Evolutionary conservation across 2,888 invertebrate species (phyloP).

Genomic region (Drosophila parthenogenetica): DNA sequence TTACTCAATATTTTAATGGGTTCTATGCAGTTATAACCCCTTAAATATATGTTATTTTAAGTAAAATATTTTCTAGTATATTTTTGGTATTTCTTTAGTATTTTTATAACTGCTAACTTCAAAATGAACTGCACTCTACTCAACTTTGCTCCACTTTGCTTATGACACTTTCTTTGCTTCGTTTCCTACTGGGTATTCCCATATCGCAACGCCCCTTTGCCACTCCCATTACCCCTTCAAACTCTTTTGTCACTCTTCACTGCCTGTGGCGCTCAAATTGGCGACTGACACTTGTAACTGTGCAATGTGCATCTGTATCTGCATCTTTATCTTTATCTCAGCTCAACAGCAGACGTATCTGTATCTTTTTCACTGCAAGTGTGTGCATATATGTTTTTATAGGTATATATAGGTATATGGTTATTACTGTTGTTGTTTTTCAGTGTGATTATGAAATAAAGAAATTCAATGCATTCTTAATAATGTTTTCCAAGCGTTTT

Average conservation of each 20-base stretch:
- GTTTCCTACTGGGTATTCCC: slow-evolving; percentile 13
- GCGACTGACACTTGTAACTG: slow-evolving; percentile 35
- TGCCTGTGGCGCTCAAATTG: slow-evolving; percentile 30
- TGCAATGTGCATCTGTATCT: slow-evolving; percentile 11
- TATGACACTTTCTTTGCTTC: no score
- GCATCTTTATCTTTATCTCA: slow-evolving; percentile 16
- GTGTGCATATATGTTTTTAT: slow-evolving; percentile 7
- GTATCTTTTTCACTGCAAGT: slow-evolving; percentile 3
- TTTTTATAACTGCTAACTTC: not conserved
- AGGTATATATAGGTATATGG: slow-evolving; percentile 3
- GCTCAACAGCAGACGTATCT: slow-evolving; percentile 8
- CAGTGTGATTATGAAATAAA: slow-evolving; percentile 62
- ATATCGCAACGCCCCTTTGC: no score
- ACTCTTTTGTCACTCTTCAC: not conserved
- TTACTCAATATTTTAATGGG: no score
- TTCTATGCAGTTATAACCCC: no score
- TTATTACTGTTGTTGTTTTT: slow-evolving; percentile 25
- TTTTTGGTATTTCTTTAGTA: not conserved
- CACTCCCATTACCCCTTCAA: no score
- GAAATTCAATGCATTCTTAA: slow-evolving; percentile 66
- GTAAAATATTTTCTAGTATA: no score
- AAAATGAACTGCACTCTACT: not conserved
- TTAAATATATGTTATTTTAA: no score
- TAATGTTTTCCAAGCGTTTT: slow-evolving; percentile 28
- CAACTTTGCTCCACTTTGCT: not conserved